Percentiles rank a stretch among this genome's conserved stretches.
phyloP scores from a whole-genome alignment of 2,797 vertebrate genomes.

The Meda fulgida region DNA sequence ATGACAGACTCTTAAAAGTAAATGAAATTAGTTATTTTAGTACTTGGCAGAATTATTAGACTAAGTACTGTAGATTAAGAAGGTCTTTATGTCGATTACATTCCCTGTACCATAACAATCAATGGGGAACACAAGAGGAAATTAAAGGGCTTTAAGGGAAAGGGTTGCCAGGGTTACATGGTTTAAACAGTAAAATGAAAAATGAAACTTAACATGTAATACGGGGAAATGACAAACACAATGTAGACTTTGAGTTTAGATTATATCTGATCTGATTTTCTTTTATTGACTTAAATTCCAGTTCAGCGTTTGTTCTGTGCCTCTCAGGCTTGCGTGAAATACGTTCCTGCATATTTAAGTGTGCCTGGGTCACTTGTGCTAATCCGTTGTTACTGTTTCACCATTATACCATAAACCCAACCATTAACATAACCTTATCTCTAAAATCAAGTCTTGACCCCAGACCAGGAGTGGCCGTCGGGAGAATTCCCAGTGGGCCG shows the following conservation, averaged over 20 bases:
- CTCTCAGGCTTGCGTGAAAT: not conserved
- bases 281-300: not conserved
- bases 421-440: too few species aligned
- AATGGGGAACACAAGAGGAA: not conserved
- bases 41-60: not conserved
- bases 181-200: not conserved
- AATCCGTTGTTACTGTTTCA: not conserved
- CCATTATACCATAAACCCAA: not conserved
- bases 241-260: not conserved
- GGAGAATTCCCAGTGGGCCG: too few species aligned
- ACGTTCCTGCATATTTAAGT: not conserved
- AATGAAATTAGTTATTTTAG: not conserved
- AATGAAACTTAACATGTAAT: not conserved
- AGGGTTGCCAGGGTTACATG: not conserved
- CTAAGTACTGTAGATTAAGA: not conserved
- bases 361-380: not conserved
- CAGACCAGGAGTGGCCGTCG: too few species aligned
- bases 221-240: not conserved
- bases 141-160: not conserved
- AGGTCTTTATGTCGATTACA: not conserved
- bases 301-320: not conserved
- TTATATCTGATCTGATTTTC: not conserved
- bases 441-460: too few species aligned
- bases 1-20: not conserved
- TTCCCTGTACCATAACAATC: not conserved